phyloP scores from a whole-genome alignment of 2,113 vertebrate species.

The Microcebus murinus region DNA sequence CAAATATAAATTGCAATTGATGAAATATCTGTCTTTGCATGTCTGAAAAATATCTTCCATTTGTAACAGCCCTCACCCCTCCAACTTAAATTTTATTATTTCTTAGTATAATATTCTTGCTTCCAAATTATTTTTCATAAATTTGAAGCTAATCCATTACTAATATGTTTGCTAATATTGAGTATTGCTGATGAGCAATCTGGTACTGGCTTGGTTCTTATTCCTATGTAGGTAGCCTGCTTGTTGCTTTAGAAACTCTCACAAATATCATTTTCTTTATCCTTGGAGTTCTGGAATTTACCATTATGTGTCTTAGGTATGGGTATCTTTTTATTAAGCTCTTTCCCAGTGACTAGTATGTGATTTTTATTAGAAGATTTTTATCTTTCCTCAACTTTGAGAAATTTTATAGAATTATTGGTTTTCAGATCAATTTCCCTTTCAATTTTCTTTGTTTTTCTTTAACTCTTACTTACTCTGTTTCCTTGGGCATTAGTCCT shows the following conservation, averaged over 20 bases:
- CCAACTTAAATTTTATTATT: conserved; percentile 31
- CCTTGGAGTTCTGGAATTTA: conserved; percentile 22
- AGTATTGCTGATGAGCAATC: background rate
- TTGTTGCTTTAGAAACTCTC: conserved; percentile 21
- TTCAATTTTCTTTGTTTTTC: background rate
- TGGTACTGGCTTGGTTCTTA: background rate
- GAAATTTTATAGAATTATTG: background rate
- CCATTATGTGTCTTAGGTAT: background rate
- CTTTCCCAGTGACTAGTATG: background rate
- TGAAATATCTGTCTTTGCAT: conserved; percentile 48
- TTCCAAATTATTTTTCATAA: conserved; percentile 46
- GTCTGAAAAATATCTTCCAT: conserved; percentile 33
- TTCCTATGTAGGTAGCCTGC: background rate
- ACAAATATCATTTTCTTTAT: conserved; percentile 8
- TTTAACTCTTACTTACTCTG: background rate
- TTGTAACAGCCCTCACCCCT: background rate
- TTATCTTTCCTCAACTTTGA: conserved; percentile 39
- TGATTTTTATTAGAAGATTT: conserved; percentile 51
- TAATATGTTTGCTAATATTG: background rate
- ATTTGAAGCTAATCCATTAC: conserved; percentile 1
- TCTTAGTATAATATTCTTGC: conserved; percentile 17
- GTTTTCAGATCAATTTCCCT: background rate
- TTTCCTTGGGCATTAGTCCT: background rate
- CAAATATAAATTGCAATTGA: background rate
- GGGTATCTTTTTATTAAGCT: background rate